phyloP scores from a whole-genome alignment of 2,797 vertebrate genomes.

The Triplophysa yarkandensis region DNA sequence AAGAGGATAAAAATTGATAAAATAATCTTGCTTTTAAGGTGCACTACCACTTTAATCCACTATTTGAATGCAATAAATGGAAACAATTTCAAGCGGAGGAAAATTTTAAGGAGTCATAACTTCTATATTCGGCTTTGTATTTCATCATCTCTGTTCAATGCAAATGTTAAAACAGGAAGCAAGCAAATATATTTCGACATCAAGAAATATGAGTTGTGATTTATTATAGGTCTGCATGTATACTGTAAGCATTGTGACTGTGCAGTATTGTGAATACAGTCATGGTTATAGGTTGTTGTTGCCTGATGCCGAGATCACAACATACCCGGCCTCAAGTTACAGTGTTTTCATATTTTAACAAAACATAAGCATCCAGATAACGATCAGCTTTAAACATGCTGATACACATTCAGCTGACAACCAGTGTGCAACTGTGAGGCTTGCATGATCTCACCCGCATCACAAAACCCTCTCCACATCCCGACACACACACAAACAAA shows the following conservation, averaged over 20 bases:
- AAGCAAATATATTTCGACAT: background rate
- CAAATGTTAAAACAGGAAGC: background rate
- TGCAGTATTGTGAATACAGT: background rate
- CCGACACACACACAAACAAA: background rate
- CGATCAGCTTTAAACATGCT: slow-evolving; percentile 15
- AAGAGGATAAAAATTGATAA: no score
- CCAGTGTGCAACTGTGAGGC: background rate
- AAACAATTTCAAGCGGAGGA: background rate
- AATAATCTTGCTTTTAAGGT: no score
- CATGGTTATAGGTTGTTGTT: background rate
- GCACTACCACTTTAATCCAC: no score
- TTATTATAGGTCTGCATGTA: background rate
- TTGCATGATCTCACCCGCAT: background rate
- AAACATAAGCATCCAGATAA: background rate
- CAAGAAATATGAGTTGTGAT: background rate
- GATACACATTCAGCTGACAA: background rate
- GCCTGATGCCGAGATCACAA: background rate
- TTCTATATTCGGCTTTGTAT: background rate
- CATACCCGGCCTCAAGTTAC: background rate
- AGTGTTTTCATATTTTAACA: background rate
- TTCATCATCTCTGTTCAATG: background rate
- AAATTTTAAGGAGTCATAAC: background rate
- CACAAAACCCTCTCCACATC: slow-evolving; percentile 2
- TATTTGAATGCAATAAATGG: slow-evolving; percentile 12
- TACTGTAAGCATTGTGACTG: background rate